Conservation (phyloP, 2,888 invertebrate genomes). For the Sinotaia quadrata region DNA sequence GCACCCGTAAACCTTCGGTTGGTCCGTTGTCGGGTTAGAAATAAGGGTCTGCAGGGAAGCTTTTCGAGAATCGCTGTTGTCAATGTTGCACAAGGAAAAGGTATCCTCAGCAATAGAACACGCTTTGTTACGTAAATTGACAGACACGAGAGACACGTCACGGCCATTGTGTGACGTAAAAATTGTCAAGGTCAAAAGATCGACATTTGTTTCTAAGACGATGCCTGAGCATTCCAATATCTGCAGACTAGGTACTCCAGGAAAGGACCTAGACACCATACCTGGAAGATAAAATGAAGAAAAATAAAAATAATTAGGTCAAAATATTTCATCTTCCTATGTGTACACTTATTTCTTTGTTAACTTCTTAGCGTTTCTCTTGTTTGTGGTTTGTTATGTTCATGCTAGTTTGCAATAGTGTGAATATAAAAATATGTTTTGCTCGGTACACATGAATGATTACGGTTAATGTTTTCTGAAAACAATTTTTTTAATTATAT, state of each 20-base stretch:
- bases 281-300: not conserved
- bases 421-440: no score
- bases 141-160: conserved; percentile 17
- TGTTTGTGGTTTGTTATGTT: no score
- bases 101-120: conserved; percentile 18
- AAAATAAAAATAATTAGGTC: no score
- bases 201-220: not conserved
- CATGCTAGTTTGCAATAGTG: no score
- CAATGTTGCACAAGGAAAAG: conserved; percentile 10
- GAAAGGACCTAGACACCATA: not conserved
- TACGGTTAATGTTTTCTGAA: no score
- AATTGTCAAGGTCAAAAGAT: conserved; percentile 19
- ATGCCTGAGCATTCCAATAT: conserved; percentile 7
- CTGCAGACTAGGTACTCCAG: conserved; percentile 4
- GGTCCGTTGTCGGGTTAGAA: not conserved
- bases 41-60: conserved; percentile 16
- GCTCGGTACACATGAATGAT: no score
- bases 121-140: conserved; percentile 15
- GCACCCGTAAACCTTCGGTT: conserved; percentile 7
- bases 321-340: no score
- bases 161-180: conserved; percentile 5
- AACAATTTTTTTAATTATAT: no score
- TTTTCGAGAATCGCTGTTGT: conserved; percentile 10
- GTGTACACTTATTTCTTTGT: not conserved
- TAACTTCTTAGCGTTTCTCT: no score